Evolutionary conservation across 2,888 invertebrate species (phyloP).

Genomic region (Plemyria rubiginata): DNA sequence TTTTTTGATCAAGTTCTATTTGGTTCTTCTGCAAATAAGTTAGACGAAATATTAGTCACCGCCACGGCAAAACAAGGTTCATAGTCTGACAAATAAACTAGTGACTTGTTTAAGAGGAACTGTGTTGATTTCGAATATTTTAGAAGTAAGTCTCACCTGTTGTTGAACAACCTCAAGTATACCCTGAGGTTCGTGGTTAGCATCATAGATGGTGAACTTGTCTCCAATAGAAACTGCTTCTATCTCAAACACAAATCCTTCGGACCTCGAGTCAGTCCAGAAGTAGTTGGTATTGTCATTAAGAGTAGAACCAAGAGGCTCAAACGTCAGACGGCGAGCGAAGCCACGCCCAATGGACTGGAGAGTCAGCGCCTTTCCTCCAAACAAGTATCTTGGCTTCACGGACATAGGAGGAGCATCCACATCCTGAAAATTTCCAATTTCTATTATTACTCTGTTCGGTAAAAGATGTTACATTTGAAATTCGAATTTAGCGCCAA

Average conservation of each 20-base stretch:
- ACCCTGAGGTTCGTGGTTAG: constrained; percentile 87
- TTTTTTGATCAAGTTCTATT: constrained; percentile 76
- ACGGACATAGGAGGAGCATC: constrained; percentile 75
- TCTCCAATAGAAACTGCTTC: constrained; percentile 88
- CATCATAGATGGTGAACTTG: constrained; percentile 89
- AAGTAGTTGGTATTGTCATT: constrained; percentile 90
- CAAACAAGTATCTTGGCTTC: constrained; percentile 86
- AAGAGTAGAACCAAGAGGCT: constrained; percentile 84
- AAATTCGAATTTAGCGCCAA: constrained; percentile 22
- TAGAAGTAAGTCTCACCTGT: constrained; percentile 78
- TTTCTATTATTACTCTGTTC: constrained; percentile 52
- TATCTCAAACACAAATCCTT: constrained; percentile 90
- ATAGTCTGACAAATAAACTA: neutral
- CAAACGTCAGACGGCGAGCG: constrained; percentile 89
- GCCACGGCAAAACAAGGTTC: neutral
- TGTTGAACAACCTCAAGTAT: constrained; percentile 87
- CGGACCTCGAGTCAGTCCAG: constrained; percentile 90
- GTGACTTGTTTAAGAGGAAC: neutral
- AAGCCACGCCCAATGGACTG: constrained; percentile 90
- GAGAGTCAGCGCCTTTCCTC: constrained; percentile 87
- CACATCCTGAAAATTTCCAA: constrained; percentile 71
- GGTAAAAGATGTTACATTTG: constrained; percentile 24
- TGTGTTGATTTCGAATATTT: neutral
- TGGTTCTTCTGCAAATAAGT: constrained; percentile 72
- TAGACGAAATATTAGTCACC: neutral